Percentiles rank a stretch among this genome's conserved stretches.
Evolutionary conservation across 2,888 invertebrate species (phyloP).

Genomic region (Limnephilus lunatus): DNA sequence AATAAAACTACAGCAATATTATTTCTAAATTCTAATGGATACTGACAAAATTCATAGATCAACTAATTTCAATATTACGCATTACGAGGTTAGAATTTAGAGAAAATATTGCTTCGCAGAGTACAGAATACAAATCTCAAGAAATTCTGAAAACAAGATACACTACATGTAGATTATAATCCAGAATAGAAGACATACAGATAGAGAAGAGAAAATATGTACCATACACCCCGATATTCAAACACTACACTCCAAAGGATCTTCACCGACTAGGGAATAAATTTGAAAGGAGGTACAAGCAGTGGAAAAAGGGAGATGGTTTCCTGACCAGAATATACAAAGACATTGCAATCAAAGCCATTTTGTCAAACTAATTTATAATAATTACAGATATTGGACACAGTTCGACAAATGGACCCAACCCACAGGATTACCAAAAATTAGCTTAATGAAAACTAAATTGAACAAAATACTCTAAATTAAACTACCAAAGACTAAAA

Average conservation of each 20-base stretch:
- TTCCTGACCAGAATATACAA: background rate
- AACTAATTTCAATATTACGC: background rate
- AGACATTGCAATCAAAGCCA: background rate
- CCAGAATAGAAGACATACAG: constrained; percentile 32
- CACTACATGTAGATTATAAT: constrained; percentile 51
- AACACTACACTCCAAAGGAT: constrained; percentile 14
- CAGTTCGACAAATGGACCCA: background rate
- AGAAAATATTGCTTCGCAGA: background rate
- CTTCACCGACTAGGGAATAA: background rate
- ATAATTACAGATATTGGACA: background rate
- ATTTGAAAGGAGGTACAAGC: background rate
- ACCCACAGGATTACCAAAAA: background rate
- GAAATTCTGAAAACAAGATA: constrained; percentile 44
- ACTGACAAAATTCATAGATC: background rate
- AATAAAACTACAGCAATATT: background rate
- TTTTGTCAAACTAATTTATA: background rate
- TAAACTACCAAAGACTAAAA: background rate
- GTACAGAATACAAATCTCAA: background rate
- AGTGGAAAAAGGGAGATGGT: background rate
- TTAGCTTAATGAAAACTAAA: background rate
- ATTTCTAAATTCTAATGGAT: background rate
- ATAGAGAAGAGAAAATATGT: constrained; percentile 40
- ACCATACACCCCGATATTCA: constrained; percentile 9
- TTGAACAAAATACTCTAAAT: background rate
- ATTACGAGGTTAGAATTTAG: background rate